Conservation (phyloP, 1,140 invertebrate species). For the Drosophila nikananu region DNA sequence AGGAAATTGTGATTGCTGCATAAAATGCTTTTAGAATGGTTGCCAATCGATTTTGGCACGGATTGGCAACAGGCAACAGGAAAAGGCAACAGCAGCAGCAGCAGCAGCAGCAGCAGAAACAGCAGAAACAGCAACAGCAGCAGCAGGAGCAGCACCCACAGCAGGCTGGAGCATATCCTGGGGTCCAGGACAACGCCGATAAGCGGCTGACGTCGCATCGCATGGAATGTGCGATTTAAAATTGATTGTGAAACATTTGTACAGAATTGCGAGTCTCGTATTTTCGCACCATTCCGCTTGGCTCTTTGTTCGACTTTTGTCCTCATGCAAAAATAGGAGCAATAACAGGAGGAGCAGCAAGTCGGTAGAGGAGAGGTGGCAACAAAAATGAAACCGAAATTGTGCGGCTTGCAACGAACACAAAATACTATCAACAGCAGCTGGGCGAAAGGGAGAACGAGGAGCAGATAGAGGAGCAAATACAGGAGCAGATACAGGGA, state of each 20-base stretch:
- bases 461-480: too few species aligned
- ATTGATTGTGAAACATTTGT: constrained; percentile 80
- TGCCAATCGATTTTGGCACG: constrained; percentile 79
- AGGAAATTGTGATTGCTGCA: constrained; percentile 82
- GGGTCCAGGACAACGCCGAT: constrained; percentile 23
- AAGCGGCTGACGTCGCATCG: constrained; percentile 53
- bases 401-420: constrained; percentile 57
- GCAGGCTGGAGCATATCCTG: constrained; percentile 13
- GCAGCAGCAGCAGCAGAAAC: neutral
- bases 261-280: constrained; percentile 60
- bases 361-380: neutral
- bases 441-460: neutral
- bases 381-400: constrained; percentile 60
- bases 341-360: constrained; percentile 10
- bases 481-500: too few species aligned
- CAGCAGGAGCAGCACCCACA: constrained; percentile 4
- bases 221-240: constrained; percentile 71
- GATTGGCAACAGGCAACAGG: constrained; percentile 59
- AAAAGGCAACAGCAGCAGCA: constrained; percentile 11
- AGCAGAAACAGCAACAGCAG: too few species aligned
- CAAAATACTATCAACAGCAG: constrained; percentile 43
- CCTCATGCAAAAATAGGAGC: constrained; percentile 25
- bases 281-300: constrained; percentile 35
- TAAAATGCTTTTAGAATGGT: constrained; percentile 83
- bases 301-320: constrained; percentile 44